Evolutionary conservation across 2,113 vertebrate genomes (phyloP), one percentile per base, ranked within the genome.

Genomic region (Lasiurus cinereus): DNA sequence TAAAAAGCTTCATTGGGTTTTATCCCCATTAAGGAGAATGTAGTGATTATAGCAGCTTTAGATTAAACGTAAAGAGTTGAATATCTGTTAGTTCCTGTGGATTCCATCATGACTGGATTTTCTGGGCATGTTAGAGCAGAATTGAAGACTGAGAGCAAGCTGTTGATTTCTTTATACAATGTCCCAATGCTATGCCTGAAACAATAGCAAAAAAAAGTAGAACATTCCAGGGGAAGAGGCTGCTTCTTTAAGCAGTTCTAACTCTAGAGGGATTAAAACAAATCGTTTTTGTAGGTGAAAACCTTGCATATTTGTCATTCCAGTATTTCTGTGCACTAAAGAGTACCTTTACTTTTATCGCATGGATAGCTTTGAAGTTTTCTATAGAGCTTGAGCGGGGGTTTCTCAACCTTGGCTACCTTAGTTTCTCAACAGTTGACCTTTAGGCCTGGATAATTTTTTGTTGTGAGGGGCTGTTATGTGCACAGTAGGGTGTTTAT

Each of bases 241-340:
- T 89, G 64, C 43, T 93, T 85, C 74, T 83, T 22, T 2, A 78
- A 48, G 24, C 73, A 83, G 74, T 91, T 94, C 46, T 93, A 15
- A 70, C 10, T 69, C 8, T 78, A 73, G 52, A 84, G 29, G 13
- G 52, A 94, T 87, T 92, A 88, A 73, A 95, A 22, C 16, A 90
- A 95, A 80, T 90, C 21, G 19, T 59, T 85, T 9, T 88, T 84
- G n/a, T 43, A 19, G 15, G 14, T 95, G 76, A 88, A 94, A 84
- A 83, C 33, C 13, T 46, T 89, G 15, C 6, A 13, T 67, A 54
- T 67, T 87, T 91, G 72, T 39, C 50, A 88, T 62, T 89, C 56
- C 88, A 64, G 31, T 83, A 31, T n/a, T 74, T n/a, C 2, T 31
- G 2, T 43, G 4, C 16, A 67, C 14, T 39, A n/a, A 87, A 62